Percentiles rank a stretch among this genome's conserved stretches.
Conservation (phyloP, 1,140 invertebrate genomes). For the Latrodectus geometricus region DNA sequence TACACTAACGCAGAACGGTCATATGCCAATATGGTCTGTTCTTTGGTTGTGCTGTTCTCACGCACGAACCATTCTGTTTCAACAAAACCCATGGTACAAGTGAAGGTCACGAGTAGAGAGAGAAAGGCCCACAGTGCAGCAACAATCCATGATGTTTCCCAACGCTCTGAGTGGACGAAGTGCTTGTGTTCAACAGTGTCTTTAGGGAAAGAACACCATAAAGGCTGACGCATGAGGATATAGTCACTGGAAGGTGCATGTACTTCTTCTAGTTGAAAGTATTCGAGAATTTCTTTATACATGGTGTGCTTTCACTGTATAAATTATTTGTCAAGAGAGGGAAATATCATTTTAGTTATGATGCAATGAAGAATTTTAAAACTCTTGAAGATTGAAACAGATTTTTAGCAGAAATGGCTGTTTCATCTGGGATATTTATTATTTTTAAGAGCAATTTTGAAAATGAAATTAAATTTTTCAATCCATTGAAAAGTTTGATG, state of each 20-base stretch:
- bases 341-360: too few relatives aligned
- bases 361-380: too few relatives aligned
- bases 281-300: slow-evolving; percentile 34
- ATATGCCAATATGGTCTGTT: slow-evolving; percentile 32
- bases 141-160: slow-evolving; percentile 43
- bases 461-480: too few relatives aligned
- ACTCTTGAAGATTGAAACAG: too few relatives aligned
- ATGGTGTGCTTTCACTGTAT: neutral
- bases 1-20: slow-evolving; percentile 43
- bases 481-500: too few relatives aligned
- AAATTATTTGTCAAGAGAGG: too few relatives aligned
- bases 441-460: too few relatives aligned
- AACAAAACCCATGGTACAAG: slow-evolving; percentile 27
- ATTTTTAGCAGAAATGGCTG: too few relatives aligned
- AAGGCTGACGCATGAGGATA: neutral
- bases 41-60: slow-evolving; percentile 4
- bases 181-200: slow-evolving; percentile 22
- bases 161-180: neutral
- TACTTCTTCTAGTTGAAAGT: slow-evolving; percentile 10
- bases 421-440: too few relatives aligned
- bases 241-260: slow-evolving; percentile 14
- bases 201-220: slow-evolving; percentile 8
- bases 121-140: slow-evolving; percentile 31
- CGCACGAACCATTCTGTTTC: slow-evolving; percentile 53
- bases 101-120: slow-evolving; percentile 41